Evolutionary conservation across 1,140 invertebrate species (phyloP), one percentile per base, ranked within the genome.

Genomic region (Holcopasites calliopsidis): DNA sequence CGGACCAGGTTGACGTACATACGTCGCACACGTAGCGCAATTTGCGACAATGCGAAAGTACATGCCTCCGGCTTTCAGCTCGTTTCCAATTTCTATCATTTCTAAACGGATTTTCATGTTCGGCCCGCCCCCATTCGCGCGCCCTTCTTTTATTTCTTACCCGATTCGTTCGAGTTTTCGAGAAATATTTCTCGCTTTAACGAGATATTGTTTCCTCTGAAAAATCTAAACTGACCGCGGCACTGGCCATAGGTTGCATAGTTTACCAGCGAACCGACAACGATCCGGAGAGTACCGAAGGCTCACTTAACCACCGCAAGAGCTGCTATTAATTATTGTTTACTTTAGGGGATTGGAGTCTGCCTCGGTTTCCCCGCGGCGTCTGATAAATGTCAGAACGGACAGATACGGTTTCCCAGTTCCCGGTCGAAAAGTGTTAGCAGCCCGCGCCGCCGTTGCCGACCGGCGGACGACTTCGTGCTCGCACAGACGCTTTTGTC

Each of bases 271-370:
- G n/a, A n/a, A n/a, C n/a, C 47, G 16, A 28, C 10, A 31, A 55
- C 52, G 26, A 26, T 28, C 23, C 0, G 7, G 23, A 0, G 23
- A 5, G 1, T 11, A 11, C 83, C 61, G 69, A 82, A 71, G 70
- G 75, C 66, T 76, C 72, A 62, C 74, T 75, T 49, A 52, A 82
- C 77, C 70, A 65, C 42, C 57, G 55, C 58, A n/a, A 28, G 57
- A 75, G 75, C 85, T 64, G 80, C 82, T 85, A 85, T 88, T 86
- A 88, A 88, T 88, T 87, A 88, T 79, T 76, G 80, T 83, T 83
- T 79, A 74, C 83, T 82, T 85, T 75, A 70, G 80, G 68, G 79
- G 76, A 83, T 82, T 72, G 75, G 68, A 71, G 44, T 21, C 54
- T 40, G 52, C 50, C 40, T 28, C 35, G 68, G 23, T 47, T 72